Conservation (phyloP, 2,113 vertebrate genomes). For the Calypte anna region DNA sequence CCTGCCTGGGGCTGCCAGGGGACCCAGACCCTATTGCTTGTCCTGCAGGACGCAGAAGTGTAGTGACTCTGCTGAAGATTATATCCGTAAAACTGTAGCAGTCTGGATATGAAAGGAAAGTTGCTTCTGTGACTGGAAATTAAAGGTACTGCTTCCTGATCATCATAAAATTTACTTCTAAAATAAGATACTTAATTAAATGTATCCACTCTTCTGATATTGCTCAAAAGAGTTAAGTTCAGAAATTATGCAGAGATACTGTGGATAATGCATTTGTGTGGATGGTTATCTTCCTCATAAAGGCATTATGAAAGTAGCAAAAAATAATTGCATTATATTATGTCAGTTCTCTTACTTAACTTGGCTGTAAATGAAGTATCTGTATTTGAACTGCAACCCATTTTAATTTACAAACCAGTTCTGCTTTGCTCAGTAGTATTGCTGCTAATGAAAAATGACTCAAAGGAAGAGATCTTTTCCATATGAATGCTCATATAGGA, state of each 20-base stretch:
- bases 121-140: slow-evolving; percentile 1
- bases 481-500: slow-evolving; percentile 42
- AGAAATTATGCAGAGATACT: slow-evolving; percentile 30
- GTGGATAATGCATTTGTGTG: slow-evolving; percentile 48
- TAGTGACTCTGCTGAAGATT: background rate
- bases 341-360: slow-evolving; percentile 73
- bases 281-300: slow-evolving; percentile 65
- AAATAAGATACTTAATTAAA: slow-evolving; percentile 71
- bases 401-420: slow-evolving; percentile 66
- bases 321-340: slow-evolving; percentile 70
- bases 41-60: background rate
- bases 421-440: slow-evolving; percentile 42
- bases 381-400: slow-evolving; percentile 68
- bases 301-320: slow-evolving; percentile 53
- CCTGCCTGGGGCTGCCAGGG: background rate
- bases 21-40: background rate
- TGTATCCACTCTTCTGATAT: slow-evolving; percentile 50
- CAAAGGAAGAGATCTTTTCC: slow-evolving; percentile 56
- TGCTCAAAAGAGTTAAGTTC: slow-evolving; percentile 56
- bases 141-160: slow-evolving; percentile 44
- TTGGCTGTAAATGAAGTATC: slow-evolving; percentile 64
- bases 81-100: background rate
- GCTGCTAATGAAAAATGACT: slow-evolving; percentile 68
- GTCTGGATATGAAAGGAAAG: background rate
- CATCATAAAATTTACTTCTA: slow-evolving; percentile 40